These are phyloP conservation scores for Clepsis dumicolana DNA, from an alignment of 2,888 invertebrate genomes.

Conservation along the genomic window DNA sequence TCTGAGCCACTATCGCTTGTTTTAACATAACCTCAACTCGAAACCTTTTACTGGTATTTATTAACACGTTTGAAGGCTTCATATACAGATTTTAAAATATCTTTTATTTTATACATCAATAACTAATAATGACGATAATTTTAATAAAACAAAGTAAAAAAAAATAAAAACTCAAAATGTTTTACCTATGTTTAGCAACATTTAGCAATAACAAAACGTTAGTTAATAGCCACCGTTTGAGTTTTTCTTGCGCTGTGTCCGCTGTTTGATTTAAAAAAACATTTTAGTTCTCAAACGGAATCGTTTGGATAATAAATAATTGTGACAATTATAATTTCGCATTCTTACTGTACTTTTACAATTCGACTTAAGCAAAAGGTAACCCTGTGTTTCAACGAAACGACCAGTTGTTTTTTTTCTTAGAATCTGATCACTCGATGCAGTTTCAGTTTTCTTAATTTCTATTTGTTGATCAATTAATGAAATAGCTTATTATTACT, in stretches of 20 bases:
- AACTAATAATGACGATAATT: not conserved
- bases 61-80: no score
- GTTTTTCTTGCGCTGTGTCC: constrained; percentile 77
- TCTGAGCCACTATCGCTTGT: no score
- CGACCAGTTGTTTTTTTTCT: constrained; percentile 37
- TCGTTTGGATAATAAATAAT: constrained; percentile 50
- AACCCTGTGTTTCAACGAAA: constrained; percentile 36
- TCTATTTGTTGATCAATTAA: constrained; percentile 9
- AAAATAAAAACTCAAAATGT: not conserved
- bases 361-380: constrained; percentile 33
- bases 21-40: not conserved
- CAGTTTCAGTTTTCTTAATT: constrained; percentile 27
- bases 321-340: constrained; percentile 34
- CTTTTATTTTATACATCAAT: no score
- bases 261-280: constrained; percentile 68
- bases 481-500: constrained; percentile 2
- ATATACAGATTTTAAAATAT: no score
- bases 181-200: not conserved
- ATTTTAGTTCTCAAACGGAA: constrained; percentile 53
- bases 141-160: not conserved
- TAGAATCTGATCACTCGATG: constrained; percentile 29
- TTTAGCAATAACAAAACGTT: constrained; percentile 61
- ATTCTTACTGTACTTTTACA: constrained; percentile 13
- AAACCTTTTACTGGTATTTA: no score
- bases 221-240: constrained; percentile 62